A percentile compares a stretch with the other conserved stretches of the same genome.
These are phyloP conservation scores for Cartodere bifasciata DNA, from an alignment of 2,888 invertebrate genomes.

Conservation along the genomic window DNA sequence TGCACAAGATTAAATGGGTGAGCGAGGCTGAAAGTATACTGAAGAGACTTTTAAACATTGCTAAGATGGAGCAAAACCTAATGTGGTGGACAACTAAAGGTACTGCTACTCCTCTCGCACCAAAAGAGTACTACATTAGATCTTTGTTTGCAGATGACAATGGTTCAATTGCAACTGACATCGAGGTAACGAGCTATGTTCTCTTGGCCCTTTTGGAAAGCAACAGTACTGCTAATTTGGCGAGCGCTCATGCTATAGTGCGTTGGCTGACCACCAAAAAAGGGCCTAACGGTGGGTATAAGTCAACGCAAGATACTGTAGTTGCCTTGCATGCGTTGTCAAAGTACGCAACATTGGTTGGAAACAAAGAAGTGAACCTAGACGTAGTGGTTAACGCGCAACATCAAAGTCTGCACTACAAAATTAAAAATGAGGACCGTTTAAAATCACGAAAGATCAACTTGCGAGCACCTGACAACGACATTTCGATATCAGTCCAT, in stretches of 20 bases:
- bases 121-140: background rate
- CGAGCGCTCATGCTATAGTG: conserved; percentile 46
- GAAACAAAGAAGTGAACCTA: conserved; percentile 33
- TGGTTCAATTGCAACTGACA: conserved; percentile 39
- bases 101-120: too few relatives aligned
- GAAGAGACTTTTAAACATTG: conserved; percentile 31
- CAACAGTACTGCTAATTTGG: conserved; percentile 38
- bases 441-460: conserved; percentile 36
- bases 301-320: conserved; percentile 59
- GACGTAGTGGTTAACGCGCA: conserved; percentile 35
- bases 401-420: conserved; percentile 33
- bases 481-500: conserved; percentile 35
- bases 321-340: conserved; percentile 47
- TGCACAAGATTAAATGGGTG: conserved; percentile 36
- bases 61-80: conserved; percentile 34
- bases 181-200: conserved; percentile 58
- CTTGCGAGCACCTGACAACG: conserved; percentile 35
- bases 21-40: conserved; percentile 34
- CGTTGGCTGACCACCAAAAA: conserved; percentile 62
- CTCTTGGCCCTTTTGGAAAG: conserved; percentile 44
- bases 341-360: conserved; percentile 39
- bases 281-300: conserved; percentile 56
- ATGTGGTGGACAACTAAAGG: conserved; percentile 42
- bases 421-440: conserved; percentile 36
- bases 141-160: conserved; percentile 8